Evolutionary conservation across 2,797 vertebrate genomes (phyloP).

Genomic region (Onychomys leucogaster): DNA sequence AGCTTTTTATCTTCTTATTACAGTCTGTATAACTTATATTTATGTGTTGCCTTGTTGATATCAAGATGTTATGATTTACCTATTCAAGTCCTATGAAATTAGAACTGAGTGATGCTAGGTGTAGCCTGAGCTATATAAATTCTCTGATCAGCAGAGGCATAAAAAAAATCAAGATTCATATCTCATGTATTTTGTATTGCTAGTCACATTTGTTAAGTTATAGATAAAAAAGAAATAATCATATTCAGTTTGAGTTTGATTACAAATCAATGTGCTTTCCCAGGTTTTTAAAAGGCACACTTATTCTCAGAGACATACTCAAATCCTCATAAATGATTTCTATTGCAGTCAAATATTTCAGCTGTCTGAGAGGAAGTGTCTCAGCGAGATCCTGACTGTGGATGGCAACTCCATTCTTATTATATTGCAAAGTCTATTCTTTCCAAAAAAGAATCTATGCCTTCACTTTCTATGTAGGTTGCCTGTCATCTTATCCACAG

Average conservation of each 20-base stretch:
- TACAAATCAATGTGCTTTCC: neutral
- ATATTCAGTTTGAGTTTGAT: neutral
- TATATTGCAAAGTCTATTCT: slow-evolving; percentile 2
- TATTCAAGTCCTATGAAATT: neutral
- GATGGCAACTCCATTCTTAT: slow-evolving; percentile 55
- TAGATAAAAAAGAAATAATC: neutral
- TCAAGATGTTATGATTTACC: neutral
- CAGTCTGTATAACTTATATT: neutral
- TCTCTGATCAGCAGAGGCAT: neutral
- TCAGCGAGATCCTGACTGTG: neutral
- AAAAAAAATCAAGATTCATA: neutral
- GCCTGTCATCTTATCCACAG: neutral
- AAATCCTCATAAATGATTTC: slow-evolving; percentile 58
- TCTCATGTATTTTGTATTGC: neutral
- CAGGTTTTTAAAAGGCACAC: neutral
- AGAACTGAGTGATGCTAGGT: neutral
- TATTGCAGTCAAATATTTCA: slow-evolving; percentile 33
- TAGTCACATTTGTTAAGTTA: neutral
- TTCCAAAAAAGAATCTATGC: slow-evolving; percentile 26
- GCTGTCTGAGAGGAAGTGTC: neutral
- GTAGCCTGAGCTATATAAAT: neutral
- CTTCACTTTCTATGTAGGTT: slow-evolving; percentile 56
- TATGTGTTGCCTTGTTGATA: neutral
- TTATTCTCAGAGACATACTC: neutral
- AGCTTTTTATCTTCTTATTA: rapidly evolving